Base-by-base conservation (phyloP, 92 coral and sea anemone species). In the Epizoanthus ramosus region DNA sequence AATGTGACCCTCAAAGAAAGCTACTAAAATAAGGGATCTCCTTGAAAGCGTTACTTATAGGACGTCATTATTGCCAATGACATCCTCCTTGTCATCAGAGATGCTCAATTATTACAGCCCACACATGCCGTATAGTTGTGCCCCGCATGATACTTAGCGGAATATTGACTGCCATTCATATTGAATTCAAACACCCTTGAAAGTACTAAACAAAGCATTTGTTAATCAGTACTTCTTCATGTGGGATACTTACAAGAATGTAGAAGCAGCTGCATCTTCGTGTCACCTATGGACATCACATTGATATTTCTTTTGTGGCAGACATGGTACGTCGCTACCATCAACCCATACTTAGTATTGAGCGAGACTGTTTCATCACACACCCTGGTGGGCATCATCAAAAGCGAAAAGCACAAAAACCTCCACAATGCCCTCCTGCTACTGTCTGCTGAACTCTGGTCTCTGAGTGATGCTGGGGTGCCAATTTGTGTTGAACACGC, bases 321-420 rank as follows among this genome's bases (percentile, higher is more conserved):
- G 86, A 83, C 31, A 28, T 0, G 2, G 31, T 80, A 57, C 35
- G 83, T 37, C 63, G 72, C 64, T 10, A 83, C 54, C 87, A 52
- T 17, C 63, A 18, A 8, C 19, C 66, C 72, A 83, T 87, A 2
- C 31, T 28, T 28, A 14, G 91, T 77, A 25, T 15, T 79, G n/a
- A 22, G 87, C 70, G 91, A 87, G 79, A 74, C 84, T 15, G 80
- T 83, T 70, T 87, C 84, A 14, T 87, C 84, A 19, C 79, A 79
- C 80, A 79, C 85, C 54, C 16, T 60, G 63, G 18, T 54, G 3
- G n/a, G 21, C 53, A 25, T 86, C 12, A 35, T 86, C 59, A 35
- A 50, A 13, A 80, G 82, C 23, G 82, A 73, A 71, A 67, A 47
- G 54, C 86, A 63, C 3, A 83, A 80, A n/a, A 35, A 60, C 25